A percentile compares a stretch with the other conserved stretches of the same genome.
Evolutionary conservation across 2,888 invertebrate species (phyloP).

Genomic region (Malacosoma neustria): DNA sequence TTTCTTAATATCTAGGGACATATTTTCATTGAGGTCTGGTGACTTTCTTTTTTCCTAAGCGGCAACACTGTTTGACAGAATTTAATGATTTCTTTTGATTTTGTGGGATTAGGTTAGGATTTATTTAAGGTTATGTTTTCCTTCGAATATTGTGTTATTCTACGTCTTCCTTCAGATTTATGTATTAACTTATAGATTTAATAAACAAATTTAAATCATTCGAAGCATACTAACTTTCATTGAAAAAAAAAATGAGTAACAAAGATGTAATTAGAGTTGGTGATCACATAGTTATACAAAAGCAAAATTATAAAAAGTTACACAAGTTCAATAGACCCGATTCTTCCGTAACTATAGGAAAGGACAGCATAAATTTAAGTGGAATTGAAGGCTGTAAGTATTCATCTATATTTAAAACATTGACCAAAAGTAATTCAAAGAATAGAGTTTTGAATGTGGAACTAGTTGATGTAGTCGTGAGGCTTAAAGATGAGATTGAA

Average conservation of each 20-base stretch:
- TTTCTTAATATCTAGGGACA: no score
- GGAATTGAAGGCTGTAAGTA: slow-evolving; percentile 81
- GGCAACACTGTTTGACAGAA: no score
- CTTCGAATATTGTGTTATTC: no score
- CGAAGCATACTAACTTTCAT: no score
- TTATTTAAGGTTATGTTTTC: no score
- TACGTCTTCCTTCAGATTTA: no score
- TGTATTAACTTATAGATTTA: no score
- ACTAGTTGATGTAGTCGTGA: slow-evolving; percentile 57
- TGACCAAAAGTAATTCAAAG: slow-evolving; percentile 71
- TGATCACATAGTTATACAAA: slow-evolving; percentile 84
- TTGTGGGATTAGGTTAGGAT: no score
- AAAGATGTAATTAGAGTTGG: slow-evolving; percentile 74
- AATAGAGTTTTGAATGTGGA: slow-evolving; percentile 73
- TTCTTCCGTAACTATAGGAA: slow-evolving; percentile 78
- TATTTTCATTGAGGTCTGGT: no score
- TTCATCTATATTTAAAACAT: slow-evolving; percentile 85
- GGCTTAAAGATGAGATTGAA: slow-evolving; percentile 76
- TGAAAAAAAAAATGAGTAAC: not conserved
- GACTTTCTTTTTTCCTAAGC: no score
- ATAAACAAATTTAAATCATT: no score
- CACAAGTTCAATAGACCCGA: slow-evolving; percentile 81
- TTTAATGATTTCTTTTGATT: no score
- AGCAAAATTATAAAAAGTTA: slow-evolving; percentile 85
- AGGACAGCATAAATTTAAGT: slow-evolving; percentile 80